These are phyloP conservation scores for Mesochorus sp. DNA, from an alignment of 2,888 invertebrate species.

Conservation along the genomic window DNA sequence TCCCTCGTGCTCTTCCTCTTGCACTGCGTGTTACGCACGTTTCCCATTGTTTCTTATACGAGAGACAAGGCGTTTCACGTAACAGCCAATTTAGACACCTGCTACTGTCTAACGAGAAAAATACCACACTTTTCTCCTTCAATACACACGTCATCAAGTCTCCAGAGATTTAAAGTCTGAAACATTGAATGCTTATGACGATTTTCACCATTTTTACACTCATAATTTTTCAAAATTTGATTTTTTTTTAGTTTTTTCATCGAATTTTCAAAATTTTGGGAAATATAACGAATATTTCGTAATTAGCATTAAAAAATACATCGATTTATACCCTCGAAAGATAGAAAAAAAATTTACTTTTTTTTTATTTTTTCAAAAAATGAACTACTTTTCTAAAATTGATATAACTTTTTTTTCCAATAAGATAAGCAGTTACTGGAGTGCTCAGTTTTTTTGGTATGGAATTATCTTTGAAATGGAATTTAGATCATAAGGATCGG, in stretches of 20 bases:
- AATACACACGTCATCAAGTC: neutral
- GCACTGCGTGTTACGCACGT: constrained; percentile 18
- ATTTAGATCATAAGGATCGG: too few species aligned
- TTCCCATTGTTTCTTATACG: constrained; percentile 27
- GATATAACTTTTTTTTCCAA: too few species aligned
- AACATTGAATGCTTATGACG: neutral
- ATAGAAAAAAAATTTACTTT: too few species aligned
- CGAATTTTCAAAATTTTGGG: too few species aligned
- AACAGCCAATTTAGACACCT: constrained; percentile 40
- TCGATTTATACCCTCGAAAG: too few species aligned
- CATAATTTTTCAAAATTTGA: neutral
- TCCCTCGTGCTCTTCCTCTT: constrained; percentile 7
- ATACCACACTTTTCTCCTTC: neutral
- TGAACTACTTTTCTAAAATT: too few species aligned
- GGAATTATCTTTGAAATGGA: too few species aligned
- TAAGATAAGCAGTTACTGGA: too few species aligned
- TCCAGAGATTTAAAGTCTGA: neutral
- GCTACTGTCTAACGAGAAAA: neutral
- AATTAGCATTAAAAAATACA: too few species aligned
- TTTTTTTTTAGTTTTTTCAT: neutral
- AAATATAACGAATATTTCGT: too few species aligned
- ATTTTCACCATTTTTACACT: neutral
- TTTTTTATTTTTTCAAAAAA: too few species aligned
- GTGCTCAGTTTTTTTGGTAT: too few species aligned
- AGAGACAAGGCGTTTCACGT: constrained; percentile 30